phyloP scores from a whole-genome alignment of 2,888 invertebrate species.

The Apotomis turbidana region DNA sequence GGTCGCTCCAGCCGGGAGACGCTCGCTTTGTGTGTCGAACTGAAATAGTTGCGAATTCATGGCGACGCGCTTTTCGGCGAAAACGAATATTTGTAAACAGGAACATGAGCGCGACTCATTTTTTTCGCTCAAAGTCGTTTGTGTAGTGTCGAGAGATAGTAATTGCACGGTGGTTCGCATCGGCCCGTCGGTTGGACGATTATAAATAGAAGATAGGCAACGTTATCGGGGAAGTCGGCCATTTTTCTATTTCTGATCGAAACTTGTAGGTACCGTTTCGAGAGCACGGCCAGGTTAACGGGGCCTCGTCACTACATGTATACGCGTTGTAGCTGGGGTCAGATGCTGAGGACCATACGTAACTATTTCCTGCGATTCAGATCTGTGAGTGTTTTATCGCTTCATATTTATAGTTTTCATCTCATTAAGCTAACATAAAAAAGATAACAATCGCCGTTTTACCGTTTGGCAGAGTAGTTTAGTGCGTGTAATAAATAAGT shows the following conservation, averaged over 20 bases:
- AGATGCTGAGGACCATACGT: slow-evolving; percentile 60
- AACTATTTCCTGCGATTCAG: slow-evolving; percentile 47
- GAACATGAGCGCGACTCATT: slow-evolving; percentile 53
- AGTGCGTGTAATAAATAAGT: slow-evolving; percentile 32
- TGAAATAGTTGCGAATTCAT: slow-evolving; percentile 57
- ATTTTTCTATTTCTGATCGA: slow-evolving; percentile 74
- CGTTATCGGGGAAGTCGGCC: slow-evolving; percentile 68
- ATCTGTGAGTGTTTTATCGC: slow-evolving; percentile 48
- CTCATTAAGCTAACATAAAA: slow-evolving; percentile 10
- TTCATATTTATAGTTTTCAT: slow-evolving; percentile 1
- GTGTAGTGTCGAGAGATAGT: slow-evolving; percentile 61
- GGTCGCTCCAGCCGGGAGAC: slow-evolving; percentile 48
- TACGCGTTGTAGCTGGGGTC: slow-evolving; percentile 61
- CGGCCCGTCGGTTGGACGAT: slow-evolving; percentile 58
- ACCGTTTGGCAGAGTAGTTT: slow-evolving; percentile 30
- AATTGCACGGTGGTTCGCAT: slow-evolving; percentile 64
- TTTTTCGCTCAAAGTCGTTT: slow-evolving; percentile 54
- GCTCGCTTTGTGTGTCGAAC: slow-evolving; percentile 55
- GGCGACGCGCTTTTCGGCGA: slow-evolving; percentile 48
- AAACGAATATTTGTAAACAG: slow-evolving; percentile 51
- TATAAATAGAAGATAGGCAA: slow-evolving; percentile 74
- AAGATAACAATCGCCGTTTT: slow-evolving; percentile 18
- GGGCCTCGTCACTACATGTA: slow-evolving; percentile 57
- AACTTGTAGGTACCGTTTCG: slow-evolving; percentile 68
- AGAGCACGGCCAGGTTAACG: slow-evolving; percentile 67